Evolutionary conservation across 2,797 vertebrate species (phyloP).

Genomic region (Lateolabrax maculatus): DNA sequence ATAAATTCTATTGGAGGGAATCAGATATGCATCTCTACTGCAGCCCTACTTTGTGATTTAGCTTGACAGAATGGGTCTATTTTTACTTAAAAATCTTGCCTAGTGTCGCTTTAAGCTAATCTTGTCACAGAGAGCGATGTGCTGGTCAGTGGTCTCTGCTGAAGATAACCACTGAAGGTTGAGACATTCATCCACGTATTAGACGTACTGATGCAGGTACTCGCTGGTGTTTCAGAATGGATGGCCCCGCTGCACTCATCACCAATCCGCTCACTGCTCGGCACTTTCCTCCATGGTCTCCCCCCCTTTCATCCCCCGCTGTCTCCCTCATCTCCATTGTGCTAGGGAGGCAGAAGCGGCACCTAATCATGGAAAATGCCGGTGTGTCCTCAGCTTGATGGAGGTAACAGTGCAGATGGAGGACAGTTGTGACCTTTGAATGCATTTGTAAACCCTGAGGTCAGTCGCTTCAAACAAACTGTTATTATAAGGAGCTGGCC

Average conservation of each 20-base stretch:
- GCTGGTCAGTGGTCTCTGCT: conserved; percentile 21
- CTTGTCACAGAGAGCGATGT: conserved; percentile 16
- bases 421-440: conserved; percentile 33
- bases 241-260: conserved; percentile 21
- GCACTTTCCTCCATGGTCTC: not conserved
- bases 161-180: conserved; percentile 37
- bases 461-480: conserved; percentile 26
- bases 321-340: conserved; percentile 40
- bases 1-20: not conserved
- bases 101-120: conserved; percentile 23
- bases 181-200: conserved; percentile 22
- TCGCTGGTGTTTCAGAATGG: conserved; percentile 26
- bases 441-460: conserved; percentile 43
- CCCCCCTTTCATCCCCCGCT: not conserved
- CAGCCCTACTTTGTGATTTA: not conserved
- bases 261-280: not conserved
- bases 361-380: conserved; percentile 45
- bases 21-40: conserved; percentile 1
- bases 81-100: conserved; percentile 4
- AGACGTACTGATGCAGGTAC: conserved; percentile 24
- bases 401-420: conserved; percentile 22
- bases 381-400: conserved; percentile 19
- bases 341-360: conserved; percentile 36
- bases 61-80: not conserved
- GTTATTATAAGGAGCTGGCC: conserved; percentile 32